phyloP scores from a whole-genome alignment of 2,113 vertebrate genomes.

The Brachypodius melanocephalos region DNA sequence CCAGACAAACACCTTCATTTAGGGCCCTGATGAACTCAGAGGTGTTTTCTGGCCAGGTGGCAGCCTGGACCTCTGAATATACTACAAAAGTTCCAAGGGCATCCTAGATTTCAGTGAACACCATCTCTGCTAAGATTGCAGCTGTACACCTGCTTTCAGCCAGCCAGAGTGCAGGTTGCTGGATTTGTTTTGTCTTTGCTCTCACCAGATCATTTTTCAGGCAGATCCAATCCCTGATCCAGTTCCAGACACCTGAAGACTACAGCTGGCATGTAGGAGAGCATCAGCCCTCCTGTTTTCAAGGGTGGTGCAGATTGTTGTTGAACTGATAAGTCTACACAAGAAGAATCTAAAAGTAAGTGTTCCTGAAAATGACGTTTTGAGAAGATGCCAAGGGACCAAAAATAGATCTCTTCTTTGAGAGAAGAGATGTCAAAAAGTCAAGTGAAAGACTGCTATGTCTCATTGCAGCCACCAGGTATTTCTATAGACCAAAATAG shows the following conservation, averaged over 20 bases:
- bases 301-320: background rate
- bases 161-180: background rate
- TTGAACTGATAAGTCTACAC: background rate
- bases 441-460: background rate
- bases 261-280: background rate
- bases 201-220: background rate
- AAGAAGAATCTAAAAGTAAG: background rate
- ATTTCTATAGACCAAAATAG: background rate
- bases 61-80: background rate
- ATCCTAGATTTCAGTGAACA: background rate
- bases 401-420: background rate
- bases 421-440: too few relatives aligned
- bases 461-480: background rate
- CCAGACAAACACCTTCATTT: background rate
- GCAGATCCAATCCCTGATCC: background rate
- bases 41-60: background rate
- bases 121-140: accelerated
- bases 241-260: background rate
- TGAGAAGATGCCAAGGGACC: background rate
- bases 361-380: background rate
- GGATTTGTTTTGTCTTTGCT: background rate
- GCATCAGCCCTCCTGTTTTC: background rate
- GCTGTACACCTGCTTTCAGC: background rate
- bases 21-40: background rate
- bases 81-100: background rate